Evolutionary conservation across 1,140 invertebrate species (phyloP).

Genomic region (Dendrolimus punctatus): DNA sequence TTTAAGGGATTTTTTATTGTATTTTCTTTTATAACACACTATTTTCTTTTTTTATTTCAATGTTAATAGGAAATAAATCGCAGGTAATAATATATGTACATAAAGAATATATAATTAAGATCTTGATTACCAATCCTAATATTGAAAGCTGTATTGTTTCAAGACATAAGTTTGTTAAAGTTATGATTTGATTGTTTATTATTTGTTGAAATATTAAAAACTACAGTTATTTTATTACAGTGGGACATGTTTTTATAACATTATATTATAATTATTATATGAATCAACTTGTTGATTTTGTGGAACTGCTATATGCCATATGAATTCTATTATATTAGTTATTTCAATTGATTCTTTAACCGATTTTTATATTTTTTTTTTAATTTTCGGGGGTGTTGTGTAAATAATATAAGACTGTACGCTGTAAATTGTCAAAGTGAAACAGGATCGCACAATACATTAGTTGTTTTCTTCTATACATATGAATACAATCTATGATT

Average conservation of each 20-base stretch:
- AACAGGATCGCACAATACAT: constrained; percentile 41
- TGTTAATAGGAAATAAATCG: too few relatives aligned
- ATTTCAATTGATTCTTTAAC: background rate
- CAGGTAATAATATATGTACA: too few relatives aligned
- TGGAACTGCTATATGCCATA: constrained; percentile 5
- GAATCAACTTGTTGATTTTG: constrained; percentile 5
- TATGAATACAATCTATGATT: constrained; percentile 12
- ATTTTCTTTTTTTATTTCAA: too few relatives aligned
- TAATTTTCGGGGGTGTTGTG: constrained; percentile 3
- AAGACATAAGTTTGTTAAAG: too few relatives aligned
- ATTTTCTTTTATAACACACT: too few relatives aligned
- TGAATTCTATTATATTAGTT: constrained; percentile 5
- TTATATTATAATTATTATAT: constrained; percentile 7
- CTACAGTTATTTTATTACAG: constrained; percentile 5
- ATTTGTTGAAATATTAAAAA: background rate
- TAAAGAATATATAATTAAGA: too few relatives aligned
- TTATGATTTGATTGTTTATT: too few relatives aligned
- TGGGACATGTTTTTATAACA: too few relatives aligned
- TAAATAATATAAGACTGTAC: constrained; percentile 41
- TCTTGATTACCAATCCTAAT: too few relatives aligned
- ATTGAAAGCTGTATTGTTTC: too few relatives aligned
- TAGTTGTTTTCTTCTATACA: constrained; percentile 22
- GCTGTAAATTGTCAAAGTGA: constrained; percentile 26
- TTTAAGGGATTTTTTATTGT: too few relatives aligned
- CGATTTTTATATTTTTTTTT: too few relatives aligned